Conservation (phyloP, 2,113 vertebrate species). For the Rhynchomys soricoides region DNA sequence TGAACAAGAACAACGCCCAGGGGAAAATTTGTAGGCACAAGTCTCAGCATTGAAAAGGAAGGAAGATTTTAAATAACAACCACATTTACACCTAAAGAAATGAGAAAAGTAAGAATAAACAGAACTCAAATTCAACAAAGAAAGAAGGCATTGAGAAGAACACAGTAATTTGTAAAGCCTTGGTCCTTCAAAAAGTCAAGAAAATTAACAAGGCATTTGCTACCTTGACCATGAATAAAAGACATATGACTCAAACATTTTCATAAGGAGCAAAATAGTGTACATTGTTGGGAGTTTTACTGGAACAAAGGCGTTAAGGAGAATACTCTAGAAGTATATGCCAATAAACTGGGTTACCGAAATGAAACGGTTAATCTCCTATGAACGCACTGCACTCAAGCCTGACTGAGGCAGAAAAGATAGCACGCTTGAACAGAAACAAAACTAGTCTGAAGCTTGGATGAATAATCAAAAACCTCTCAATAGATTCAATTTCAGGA, state of each 20-base stretch:
- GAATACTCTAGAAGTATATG: not conserved
- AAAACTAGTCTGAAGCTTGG: not conserved
- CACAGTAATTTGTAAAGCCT: not conserved
- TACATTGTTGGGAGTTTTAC: not conserved
- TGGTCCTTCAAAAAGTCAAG: not conserved
- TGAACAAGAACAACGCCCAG: not conserved
- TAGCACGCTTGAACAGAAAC: not conserved
- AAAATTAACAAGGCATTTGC: not conserved
- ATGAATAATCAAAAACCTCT: not conserved
- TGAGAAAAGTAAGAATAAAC: not conserved
- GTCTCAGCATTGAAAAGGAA: not conserved
- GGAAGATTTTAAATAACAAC: not conserved
- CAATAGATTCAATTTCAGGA: not conserved
- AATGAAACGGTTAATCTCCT: not conserved
- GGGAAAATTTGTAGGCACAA: not conserved
- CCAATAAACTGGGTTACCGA: not conserved
- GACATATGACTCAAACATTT: not conserved
- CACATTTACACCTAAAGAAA: not conserved
- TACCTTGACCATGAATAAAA: not conserved
- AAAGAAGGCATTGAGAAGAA: slow-evolving; percentile 7
- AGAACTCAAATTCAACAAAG: not conserved
- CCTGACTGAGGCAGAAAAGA: not conserved
- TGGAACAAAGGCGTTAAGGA: not conserved
- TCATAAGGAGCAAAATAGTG: not conserved
- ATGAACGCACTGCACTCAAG: not conserved